Conservation (phyloP, 2,888 invertebrate species). For the Metellina segmentata region DNA sequence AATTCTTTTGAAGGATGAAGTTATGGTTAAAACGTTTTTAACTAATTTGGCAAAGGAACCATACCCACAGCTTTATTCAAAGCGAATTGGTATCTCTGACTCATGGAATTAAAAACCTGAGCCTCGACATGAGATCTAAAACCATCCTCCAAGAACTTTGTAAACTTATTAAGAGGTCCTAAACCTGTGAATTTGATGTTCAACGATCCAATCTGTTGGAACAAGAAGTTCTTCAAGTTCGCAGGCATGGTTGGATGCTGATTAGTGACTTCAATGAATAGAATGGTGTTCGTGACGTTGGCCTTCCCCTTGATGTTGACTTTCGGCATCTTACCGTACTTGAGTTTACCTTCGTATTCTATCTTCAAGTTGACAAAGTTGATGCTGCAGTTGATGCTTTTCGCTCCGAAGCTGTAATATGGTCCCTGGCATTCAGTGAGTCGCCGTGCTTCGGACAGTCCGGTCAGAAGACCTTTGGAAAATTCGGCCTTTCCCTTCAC, state of each 20-base stretch:
- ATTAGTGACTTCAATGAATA: slow-evolving; percentile 45
- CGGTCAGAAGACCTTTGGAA: slow-evolving; percentile 51
- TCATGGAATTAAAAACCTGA: slow-evolving; percentile 66
- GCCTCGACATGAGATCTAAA: slow-evolving; percentile 54
- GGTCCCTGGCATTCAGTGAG: slow-evolving; percentile 69
- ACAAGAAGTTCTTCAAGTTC: slow-evolving; percentile 53
- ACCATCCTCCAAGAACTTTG: slow-evolving; percentile 56
- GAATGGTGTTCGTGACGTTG: slow-evolving; percentile 46
- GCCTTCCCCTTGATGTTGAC: slow-evolving; percentile 71
- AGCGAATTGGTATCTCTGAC: slow-evolving; percentile 58
- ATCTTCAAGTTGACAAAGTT: slow-evolving; percentile 47
- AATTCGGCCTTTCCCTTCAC: slow-evolving; percentile 71
- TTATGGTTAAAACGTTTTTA: slow-evolving; percentile 15
- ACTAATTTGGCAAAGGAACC: slow-evolving; percentile 57
- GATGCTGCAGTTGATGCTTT: slow-evolving; percentile 64
- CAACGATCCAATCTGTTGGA: slow-evolving; percentile 50
- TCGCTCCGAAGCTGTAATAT: slow-evolving; percentile 57
- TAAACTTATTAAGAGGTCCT: slow-evolving; percentile 68
- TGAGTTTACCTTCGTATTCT: slow-evolving; percentile 68
- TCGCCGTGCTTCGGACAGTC: slow-evolving; percentile 48
- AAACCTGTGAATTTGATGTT: slow-evolving; percentile 61
- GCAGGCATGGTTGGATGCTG: background rate
- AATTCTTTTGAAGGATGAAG: background rate
- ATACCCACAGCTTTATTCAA: slow-evolving; percentile 44
- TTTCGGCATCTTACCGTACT: slow-evolving; percentile 73